phyloP scores from a whole-genome alignment of 2,797 vertebrate species.

The Pelodytes ibericus region DNA sequence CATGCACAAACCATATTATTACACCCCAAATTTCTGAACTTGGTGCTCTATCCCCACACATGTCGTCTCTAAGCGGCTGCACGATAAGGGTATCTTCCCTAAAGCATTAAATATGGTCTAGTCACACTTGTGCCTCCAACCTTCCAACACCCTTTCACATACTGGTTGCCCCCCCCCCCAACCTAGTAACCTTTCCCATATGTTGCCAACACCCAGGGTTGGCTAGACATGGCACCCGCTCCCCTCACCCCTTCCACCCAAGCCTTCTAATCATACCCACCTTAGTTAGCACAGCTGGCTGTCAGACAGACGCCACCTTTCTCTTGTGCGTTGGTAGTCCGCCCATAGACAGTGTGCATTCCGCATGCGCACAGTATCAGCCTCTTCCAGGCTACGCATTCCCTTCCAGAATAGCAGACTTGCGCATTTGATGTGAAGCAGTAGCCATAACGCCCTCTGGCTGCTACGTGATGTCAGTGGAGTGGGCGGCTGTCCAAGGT shows the following conservation, averaged over 20 bases:
- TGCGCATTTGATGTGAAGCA: not conserved
- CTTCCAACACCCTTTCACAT: too few relatives aligned
- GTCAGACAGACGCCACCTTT: conserved; percentile 16
- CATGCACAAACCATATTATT: too few relatives aligned
- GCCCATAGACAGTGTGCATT: not conserved
- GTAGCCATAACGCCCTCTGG: not conserved
- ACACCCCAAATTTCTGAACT: too few relatives aligned
- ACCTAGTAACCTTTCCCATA: too few relatives aligned
- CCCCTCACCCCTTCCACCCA: conserved; percentile 10
- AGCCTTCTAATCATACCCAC: not conserved
- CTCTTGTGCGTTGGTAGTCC: conserved; percentile 14
- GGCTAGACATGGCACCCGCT: too few relatives aligned
- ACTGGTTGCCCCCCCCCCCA: too few relatives aligned
- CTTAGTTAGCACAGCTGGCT: not conserved
- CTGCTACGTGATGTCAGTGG: not conserved
- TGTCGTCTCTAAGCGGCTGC: too few relatives aligned
- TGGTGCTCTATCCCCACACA: too few relatives aligned
- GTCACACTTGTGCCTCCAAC: too few relatives aligned
- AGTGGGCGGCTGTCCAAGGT: conserved; percentile 31
- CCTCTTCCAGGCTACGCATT: not conserved
- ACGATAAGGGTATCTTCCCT: too few relatives aligned
- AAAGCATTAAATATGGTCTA: too few relatives aligned
- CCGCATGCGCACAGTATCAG: not conserved
- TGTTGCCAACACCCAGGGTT: too few relatives aligned
- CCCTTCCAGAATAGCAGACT: not conserved